Base-by-base conservation (phyloP, 2,888 invertebrate species). In the Cistogaster globosa region DNA sequence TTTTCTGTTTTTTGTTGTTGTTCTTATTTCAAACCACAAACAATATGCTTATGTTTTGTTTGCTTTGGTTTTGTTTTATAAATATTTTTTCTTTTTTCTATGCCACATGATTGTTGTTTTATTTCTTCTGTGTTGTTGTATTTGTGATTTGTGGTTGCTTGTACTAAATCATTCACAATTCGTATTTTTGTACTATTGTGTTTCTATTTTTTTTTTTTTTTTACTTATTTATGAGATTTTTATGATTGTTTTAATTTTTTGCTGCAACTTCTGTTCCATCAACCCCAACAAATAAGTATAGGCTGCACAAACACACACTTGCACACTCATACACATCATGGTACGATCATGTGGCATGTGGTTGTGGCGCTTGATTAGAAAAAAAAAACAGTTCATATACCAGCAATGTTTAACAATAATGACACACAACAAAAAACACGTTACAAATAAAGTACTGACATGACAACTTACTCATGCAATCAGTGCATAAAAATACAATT, bases 91-190 rank as follows among this genome's bases (percentile, higher is more conserved):
- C 26, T 1, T 26, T 26, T 51, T 57, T 82, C 57, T 63, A 57
- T 71, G 65, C 71, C 76, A 76, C 62, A 76, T 81, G 60, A 68
- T 62, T 68, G 38, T 26, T 42, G 18, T 67, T 58, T 48, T 75
- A 32, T 76, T 69, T 32, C 26, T 69, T 55, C 14, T 45, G 14
- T n/a, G 42, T 36, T 69, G 62, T 69, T 77, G 63, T n/a, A 65
- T 75, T 74, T 79, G 63, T 68, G 75, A 74, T 78, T 82, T 85
- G 85, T 62, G 85, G 82, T 85, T 85, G 42, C 63, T 60, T 79
- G 75, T 82, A 85, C 82, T 85, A 82, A 82, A 79, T 85, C 85
- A 85, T 85, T 85, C 75, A 71, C 75, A 85, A 82, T 67, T 85
- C 75, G 78, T 85, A 82, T 79, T 82, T 65, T 48, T 32, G 26